These are phyloP conservation scores for Trigoniulus corallinus DNA, from an alignment of 1,140 invertebrate species.

Conservation along the genomic window DNA sequence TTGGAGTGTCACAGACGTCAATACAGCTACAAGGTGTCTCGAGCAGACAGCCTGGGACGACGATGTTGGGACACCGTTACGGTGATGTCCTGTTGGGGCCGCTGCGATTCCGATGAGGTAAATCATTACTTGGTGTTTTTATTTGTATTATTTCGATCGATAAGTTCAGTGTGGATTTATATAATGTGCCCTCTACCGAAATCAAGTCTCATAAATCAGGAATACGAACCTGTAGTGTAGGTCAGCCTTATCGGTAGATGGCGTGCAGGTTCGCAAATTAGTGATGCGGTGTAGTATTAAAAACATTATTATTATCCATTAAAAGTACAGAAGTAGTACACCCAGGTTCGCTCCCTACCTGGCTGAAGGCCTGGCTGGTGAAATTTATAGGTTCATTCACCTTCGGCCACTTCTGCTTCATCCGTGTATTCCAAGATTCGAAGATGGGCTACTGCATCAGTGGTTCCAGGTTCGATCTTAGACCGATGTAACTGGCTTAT, in stretches of 20 bases:
- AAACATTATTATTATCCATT: neutral
- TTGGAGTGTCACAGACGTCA: slow-evolving; percentile 31
- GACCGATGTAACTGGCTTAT: too few species aligned
- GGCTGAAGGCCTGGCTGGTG: too few species aligned
- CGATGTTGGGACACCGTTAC: slow-evolving; percentile 51
- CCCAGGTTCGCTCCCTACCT: too few species aligned
- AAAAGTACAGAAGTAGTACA: too few species aligned
- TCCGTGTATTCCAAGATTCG: too few species aligned
- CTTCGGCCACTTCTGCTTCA: too few species aligned
- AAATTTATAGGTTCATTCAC: too few species aligned
- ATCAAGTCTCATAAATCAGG: neutral
- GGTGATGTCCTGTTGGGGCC: slow-evolving; percentile 61
- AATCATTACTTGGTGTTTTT: slow-evolving; percentile 8
- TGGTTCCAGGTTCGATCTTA: too few species aligned
- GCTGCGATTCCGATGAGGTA: slow-evolving; percentile 63
- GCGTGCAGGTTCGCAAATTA: neutral
- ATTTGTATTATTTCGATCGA: neutral
- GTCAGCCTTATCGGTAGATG: neutral
- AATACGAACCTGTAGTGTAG: neutral
- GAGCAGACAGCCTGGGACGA: slow-evolving; percentile 38
- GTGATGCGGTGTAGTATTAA: neutral
- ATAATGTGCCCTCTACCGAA: neutral
- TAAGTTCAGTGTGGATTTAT: slow-evolving; percentile 2
- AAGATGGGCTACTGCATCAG: too few species aligned
- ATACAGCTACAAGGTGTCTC: slow-evolving; percentile 25